A percentile compares a stretch with the other conserved stretches of the same genome.
These are phyloP conservation scores for Patella caerulea DNA, from an alignment of 2,888 invertebrate species.

Conservation along the genomic window DNA sequence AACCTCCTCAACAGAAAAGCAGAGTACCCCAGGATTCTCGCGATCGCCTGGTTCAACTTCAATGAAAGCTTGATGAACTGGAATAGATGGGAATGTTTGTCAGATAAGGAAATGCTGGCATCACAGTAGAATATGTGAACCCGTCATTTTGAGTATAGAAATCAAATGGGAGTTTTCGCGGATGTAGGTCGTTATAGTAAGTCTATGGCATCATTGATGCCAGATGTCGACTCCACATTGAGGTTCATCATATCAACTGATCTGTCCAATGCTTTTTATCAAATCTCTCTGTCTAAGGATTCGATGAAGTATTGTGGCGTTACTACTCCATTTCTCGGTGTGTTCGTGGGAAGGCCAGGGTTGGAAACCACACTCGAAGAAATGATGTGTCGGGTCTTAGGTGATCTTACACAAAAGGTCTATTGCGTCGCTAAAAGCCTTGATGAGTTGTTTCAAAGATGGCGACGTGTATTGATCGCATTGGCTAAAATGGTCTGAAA, in stretches of 20 bases:
- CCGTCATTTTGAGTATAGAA: conserved; percentile 25
- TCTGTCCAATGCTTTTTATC: conserved; percentile 43
- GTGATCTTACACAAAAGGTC: conserved; percentile 26
- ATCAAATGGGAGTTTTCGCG: conserved; percentile 26
- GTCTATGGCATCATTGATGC: conserved; percentile 34
- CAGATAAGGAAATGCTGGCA: conserved; percentile 31
- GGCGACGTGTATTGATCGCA: conserved; percentile 30
- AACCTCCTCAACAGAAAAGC: conserved; percentile 46
- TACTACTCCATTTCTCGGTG: conserved; percentile 42
- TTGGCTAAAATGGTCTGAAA: conserved; percentile 23
- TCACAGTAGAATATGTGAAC: conserved; percentile 32
- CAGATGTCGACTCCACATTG: conserved; percentile 33
- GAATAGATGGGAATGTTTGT: conserved; percentile 36
- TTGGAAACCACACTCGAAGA: conserved; percentile 49
- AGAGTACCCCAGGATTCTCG: conserved; percentile 41
- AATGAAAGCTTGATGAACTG: conserved; percentile 43
- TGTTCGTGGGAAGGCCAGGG: conserved; percentile 43
- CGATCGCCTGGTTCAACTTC: conserved; percentile 38
- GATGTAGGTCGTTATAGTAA: conserved; percentile 21
- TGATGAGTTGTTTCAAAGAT: conserved; percentile 33
- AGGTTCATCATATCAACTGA: conserved; percentile 37
- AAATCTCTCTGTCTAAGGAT: conserved; percentile 38
- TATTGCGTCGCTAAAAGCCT: conserved; percentile 39
- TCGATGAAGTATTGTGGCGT: conserved; percentile 51
- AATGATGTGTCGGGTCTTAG: conserved; percentile 16